Percentiles rank a stretch among this genome's conserved stretches.
Evolutionary conservation across 2,113 vertebrate species (phyloP).

Genomic region (Ameiurus melas): DNA sequence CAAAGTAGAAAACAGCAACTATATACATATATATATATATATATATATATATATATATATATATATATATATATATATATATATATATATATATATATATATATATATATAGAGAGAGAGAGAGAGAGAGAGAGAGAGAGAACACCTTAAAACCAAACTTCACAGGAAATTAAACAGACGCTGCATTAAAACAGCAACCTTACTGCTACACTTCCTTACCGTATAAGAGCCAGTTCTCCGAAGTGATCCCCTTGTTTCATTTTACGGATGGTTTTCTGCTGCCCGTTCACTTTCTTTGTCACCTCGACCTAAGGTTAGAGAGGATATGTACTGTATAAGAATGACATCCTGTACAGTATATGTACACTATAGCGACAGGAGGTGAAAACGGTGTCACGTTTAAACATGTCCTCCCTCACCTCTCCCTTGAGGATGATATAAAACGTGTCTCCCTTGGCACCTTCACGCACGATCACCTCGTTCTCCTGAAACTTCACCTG

Average conservation of each 20-base stretch:
- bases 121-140: too few species aligned
- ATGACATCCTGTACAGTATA: not conserved
- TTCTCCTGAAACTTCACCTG: slow-evolving; percentile 76
- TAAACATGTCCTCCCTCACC: slow-evolving; percentile 58
- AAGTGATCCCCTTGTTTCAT: slow-evolving; percentile 79
- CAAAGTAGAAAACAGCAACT: too few species aligned
- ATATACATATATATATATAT: not conserved
- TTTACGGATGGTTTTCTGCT: slow-evolving; percentile 72
- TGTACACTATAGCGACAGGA: not conserved
- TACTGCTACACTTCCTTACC: slow-evolving; percentile 62
- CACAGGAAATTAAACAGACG: not conserved
- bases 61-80: too few species aligned
- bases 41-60: not conserved
- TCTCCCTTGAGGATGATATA: slow-evolving; percentile 81
- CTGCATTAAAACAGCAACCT: not conserved
- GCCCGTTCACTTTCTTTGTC: slow-evolving; percentile 68
- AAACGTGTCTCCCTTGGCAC: slow-evolving; percentile 73
- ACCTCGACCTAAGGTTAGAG: slow-evolving; percentile 70
- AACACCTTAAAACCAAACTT: not conserved
- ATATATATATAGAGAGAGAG: too few species aligned
- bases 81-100: too few species aligned
- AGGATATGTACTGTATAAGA: not conserved
- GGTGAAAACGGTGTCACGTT: not conserved
- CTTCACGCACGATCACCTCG: slow-evolving; percentile 77
- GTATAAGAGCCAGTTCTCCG: slow-evolving; percentile 80